A percentile compares a stretch with the other conserved stretches of the same genome.
These are phyloP conservation scores for Thamnophis sirtalis DNA, from an alignment of 2,113 vertebrate species.

Conservation along the genomic window DNA sequence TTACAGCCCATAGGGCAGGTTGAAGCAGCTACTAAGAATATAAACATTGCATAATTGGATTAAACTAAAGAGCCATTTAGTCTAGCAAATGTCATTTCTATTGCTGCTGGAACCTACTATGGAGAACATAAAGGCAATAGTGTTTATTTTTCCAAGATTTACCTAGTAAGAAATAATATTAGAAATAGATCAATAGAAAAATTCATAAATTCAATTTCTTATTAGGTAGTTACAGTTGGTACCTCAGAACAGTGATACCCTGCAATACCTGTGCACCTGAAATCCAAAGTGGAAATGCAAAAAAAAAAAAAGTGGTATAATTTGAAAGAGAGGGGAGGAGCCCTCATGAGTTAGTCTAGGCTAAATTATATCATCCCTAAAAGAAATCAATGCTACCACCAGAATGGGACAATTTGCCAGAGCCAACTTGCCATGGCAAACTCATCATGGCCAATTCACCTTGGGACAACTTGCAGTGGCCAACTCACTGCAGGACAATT, in stretches of 20 bases:
- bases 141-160: neutral
- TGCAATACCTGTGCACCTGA: neutral
- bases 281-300: neutral
- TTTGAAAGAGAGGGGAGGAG: neutral
- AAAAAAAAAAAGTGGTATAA: neutral
- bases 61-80: constrained; percentile 10
- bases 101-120: neutral
- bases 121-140: neutral
- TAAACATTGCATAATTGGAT: constrained; percentile 12
- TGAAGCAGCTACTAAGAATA: constrained; percentile 25
- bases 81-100: neutral
- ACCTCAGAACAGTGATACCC: neutral
- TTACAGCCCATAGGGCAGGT: constrained; percentile 1
- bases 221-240: neutral
- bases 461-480: neutral
- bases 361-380: neutral
- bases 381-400: neutral
- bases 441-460: neutral
- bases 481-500: neutral
- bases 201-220: neutral
- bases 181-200: neutral
- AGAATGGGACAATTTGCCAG: neutral
- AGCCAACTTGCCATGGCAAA: no score
- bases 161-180: neutral
- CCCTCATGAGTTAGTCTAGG: neutral